Percentiles rank a stretch among this genome's conserved stretches.
These are phyloP conservation scores for Acrossocheilus wenchowensis DNA, from an alignment of 2,797 vertebrate species.

Conservation along the genomic window DNA sequence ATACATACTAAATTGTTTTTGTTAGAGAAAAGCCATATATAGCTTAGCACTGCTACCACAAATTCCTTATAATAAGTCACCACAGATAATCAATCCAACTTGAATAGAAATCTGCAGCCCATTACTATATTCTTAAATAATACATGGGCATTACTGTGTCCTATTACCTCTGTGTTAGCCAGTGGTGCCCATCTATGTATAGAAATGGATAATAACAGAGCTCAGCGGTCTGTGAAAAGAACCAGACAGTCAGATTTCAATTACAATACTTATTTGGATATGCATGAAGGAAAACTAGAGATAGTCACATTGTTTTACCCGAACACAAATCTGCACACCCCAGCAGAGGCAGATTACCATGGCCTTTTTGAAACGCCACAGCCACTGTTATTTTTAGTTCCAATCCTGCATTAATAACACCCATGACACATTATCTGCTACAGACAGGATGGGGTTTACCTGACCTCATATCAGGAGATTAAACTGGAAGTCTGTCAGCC, in stretches of 20 bases:
- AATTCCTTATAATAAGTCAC: background rate
- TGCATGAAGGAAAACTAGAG: conserved; percentile 23
- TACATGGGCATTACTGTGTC: background rate
- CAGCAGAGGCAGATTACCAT: conserved; percentile 25
- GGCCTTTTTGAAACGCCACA: conserved; percentile 20
- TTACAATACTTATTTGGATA: conserved; percentile 31
- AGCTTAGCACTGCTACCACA: background rate
- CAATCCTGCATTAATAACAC: conserved; percentile 34
- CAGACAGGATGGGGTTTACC: conserved; percentile 16
- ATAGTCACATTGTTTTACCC: conserved; percentile 1
- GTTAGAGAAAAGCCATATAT: background rate
- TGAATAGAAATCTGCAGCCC: conserved; percentile 6
- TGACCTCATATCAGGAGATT: conserved; percentile 37
- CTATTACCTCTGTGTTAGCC: conserved; percentile 1
- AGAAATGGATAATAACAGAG: conserved; percentile 31
- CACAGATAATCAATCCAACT: background rate
- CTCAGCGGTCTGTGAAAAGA: conserved; percentile 12
- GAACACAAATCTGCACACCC: background rate
- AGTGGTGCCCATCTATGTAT: conserved; percentile 8
- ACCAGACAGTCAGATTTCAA: conserved; percentile 17
- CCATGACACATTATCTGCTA: conserved; percentile 23
- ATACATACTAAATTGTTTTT: background rate
- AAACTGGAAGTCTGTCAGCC: conserved; percentile 19
- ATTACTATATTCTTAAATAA: conserved; percentile 27
- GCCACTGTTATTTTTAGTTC: conserved; percentile 39